phyloP scores from a whole-genome alignment of 2,797 vertebrate species.

The Myotis myotis region DNA sequence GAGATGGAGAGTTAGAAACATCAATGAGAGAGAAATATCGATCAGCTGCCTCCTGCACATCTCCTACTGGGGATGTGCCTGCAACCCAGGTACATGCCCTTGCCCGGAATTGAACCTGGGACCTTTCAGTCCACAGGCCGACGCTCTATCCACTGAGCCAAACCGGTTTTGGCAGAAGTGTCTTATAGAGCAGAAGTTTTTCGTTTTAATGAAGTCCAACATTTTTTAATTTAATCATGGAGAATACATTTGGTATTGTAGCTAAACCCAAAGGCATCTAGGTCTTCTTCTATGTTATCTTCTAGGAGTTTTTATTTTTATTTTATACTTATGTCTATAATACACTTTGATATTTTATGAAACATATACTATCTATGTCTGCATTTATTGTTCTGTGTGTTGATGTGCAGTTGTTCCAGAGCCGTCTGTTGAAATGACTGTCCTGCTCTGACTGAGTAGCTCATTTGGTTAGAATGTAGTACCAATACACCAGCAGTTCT shows the following conservation, averaged over 20 bases:
- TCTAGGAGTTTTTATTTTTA: background rate
- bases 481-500: background rate
- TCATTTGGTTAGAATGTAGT: background rate
- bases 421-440: background rate
- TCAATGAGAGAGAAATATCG: too few relatives aligned
- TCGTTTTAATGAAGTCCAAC: background rate
- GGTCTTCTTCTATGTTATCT: background rate
- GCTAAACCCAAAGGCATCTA: background rate
- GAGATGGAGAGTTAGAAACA: too few relatives aligned
- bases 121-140: too few relatives aligned
- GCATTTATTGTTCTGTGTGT: background rate
- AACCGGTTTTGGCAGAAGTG: background rate
- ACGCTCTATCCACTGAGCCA: too few relatives aligned
- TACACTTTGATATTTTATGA: background rate
- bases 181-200: background rate
- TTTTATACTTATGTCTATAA: background rate
- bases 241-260: background rate
- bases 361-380: background rate
- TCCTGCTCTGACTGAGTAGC: background rate
- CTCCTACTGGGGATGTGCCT: too few relatives aligned
- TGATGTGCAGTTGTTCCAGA: background rate
- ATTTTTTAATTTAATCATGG: background rate
- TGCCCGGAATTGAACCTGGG: too few relatives aligned
- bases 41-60: too few relatives aligned
- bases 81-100: too few relatives aligned